Percentiles rank a stretch among this genome's conserved stretches.
phyloP scores from a whole-genome alignment of 2,888 invertebrate species.

The Hirudinaria manillensis region DNA sequence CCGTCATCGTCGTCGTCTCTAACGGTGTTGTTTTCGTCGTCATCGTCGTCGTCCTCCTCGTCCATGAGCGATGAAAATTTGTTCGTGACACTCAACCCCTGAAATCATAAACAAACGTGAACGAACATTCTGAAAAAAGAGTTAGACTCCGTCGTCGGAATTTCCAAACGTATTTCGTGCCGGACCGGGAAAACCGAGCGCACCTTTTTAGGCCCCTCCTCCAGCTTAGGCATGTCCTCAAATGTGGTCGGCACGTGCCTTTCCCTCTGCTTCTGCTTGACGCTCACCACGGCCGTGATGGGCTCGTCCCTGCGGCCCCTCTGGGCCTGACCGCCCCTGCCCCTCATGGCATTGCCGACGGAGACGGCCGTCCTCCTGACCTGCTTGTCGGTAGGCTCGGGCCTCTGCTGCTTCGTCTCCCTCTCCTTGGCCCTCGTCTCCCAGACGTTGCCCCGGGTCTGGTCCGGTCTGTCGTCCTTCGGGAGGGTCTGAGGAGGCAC shows the following conservation, averaged over 20 bases:
- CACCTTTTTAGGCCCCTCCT: slow-evolving; percentile 45
- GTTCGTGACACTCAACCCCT: slow-evolving; percentile 49
- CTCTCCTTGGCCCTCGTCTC: slow-evolving; percentile 18
- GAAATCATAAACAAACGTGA: slow-evolving; percentile 26
- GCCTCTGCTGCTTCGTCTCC: slow-evolving; percentile 10
- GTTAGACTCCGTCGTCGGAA: neutral
- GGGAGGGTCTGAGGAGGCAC: too few relatives aligned
- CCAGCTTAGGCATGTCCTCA: slow-evolving; percentile 51
- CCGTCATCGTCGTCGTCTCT: neutral
- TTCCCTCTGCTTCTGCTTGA: slow-evolving; percentile 39
- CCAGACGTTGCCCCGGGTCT: neutral
- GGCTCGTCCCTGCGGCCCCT: neutral
- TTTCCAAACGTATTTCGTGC: slow-evolving; percentile 4
- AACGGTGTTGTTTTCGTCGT: slow-evolving; percentile 1
- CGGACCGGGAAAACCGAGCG: neutral
- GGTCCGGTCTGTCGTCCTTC: neutral
- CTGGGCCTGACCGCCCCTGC: slow-evolving; percentile 7
- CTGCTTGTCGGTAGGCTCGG: slow-evolving; percentile 19
- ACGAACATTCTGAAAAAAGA: neutral
- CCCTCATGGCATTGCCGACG: slow-evolving; percentile 1
- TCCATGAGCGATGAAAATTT: slow-evolving; percentile 47
- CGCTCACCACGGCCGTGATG: neutral
- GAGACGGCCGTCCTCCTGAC: slow-evolving; percentile 21
- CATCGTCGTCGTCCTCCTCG: slow-evolving; percentile 41
- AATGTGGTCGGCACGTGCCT: slow-evolving; percentile 47